These are phyloP conservation scores for Callosobruchus maculatus DNA, from an alignment of 2,888 invertebrate genomes.

Conservation along the genomic window DNA sequence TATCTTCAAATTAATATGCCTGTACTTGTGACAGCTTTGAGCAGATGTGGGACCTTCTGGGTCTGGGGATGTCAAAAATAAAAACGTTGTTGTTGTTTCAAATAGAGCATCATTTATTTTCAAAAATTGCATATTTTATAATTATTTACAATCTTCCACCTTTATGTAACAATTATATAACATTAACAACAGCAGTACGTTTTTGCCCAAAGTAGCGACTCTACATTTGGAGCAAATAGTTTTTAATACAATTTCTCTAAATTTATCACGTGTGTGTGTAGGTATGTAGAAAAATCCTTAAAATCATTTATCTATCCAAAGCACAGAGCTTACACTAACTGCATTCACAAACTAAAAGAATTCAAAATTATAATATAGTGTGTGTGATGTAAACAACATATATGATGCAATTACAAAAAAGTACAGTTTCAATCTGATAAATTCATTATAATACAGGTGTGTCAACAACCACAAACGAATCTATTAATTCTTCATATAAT, in stretches of 20 bases:
- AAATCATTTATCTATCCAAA: neutral
- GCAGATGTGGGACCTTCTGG: too few species aligned
- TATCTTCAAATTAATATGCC: too few species aligned
- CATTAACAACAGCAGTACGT: constrained; percentile 70
- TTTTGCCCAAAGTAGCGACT: constrained; percentile 27
- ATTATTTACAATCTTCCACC: constrained; percentile 62
- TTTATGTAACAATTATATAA: constrained; percentile 69
- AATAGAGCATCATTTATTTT: constrained; percentile 33
- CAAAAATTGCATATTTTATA: constrained; percentile 50
- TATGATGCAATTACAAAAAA: neutral
- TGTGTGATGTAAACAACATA: neutral
- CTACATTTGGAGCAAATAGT: neutral
- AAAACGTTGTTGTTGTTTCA: constrained; percentile 18
- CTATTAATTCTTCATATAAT: neutral
- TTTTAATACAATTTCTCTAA: neutral
- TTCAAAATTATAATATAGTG: neutral
- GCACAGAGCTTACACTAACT: neutral
- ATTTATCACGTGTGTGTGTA: neutral
- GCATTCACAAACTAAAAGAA: neutral
- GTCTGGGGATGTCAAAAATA: too few species aligned
- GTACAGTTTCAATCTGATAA: too few species aligned
- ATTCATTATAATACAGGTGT: neutral
- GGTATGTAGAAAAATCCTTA: neutral
- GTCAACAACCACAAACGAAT: neutral
- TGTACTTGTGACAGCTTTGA: too few species aligned